A percentile compares a stretch with the other conserved stretches of the same genome.
Conservation (phyloP, 2,888 invertebrate species). For the Ommatoiulus sabulosus region DNA sequence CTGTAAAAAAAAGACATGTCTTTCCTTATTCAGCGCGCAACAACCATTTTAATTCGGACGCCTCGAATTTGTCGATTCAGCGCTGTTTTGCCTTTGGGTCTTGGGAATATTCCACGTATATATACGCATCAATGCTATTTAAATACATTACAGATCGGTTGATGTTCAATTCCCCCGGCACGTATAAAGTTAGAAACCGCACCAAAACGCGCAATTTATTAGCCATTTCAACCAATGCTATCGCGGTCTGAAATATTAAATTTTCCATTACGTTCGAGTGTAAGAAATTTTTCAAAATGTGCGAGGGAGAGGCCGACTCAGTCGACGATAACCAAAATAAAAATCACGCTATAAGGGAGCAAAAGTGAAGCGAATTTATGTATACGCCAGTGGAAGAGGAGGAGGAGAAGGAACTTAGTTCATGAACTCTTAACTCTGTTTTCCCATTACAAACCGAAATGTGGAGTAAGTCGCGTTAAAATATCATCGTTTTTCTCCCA, state of each 20-base stretch:
- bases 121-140: neutral
- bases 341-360: neutral
- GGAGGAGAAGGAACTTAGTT: neutral
- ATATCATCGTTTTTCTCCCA: conserved; percentile 46
- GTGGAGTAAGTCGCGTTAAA: conserved; percentile 33
- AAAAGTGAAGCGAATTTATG: neutral
- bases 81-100: neutral
- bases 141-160: conserved; percentile 22
- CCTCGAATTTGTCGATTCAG: no score
- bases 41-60: no score
- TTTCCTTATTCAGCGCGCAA: no score
- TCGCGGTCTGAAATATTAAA: conserved; percentile 53
- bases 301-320: neutral
- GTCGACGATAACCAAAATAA: conserved; percentile 49
- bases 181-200: conserved; percentile 26
- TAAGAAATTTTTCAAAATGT: neutral
- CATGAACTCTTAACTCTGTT: conserved; percentile 46
- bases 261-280: conserved; percentile 56
- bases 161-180: conserved; percentile 23
- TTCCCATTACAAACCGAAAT: conserved; percentile 44
- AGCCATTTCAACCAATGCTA: conserved; percentile 4
- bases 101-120: neutral
- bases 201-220: conserved; percentile 41
- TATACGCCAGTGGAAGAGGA: neutral
- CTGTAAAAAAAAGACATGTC: no score